phyloP scores from a whole-genome alignment of 2,888 invertebrate species.

The Polylopha cassiicola region DNA sequence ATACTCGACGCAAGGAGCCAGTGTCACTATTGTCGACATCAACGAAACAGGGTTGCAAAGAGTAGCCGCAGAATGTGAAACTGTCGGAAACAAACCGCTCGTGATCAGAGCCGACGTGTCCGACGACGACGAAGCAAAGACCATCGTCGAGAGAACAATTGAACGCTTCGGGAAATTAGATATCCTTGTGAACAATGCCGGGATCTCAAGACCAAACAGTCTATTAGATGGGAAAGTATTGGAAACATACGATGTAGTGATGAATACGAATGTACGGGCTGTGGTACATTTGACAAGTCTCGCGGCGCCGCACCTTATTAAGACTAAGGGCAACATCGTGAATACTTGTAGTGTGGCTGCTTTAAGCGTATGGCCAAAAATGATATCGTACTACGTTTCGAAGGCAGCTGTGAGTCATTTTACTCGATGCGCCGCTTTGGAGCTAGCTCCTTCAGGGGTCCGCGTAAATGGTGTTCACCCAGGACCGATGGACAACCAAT shows the following conservation, averaged over 20 bases:
- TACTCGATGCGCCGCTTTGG: slow-evolving; percentile 82
- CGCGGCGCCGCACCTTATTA: slow-evolving; percentile 36
- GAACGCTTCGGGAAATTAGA: slow-evolving; percentile 39
- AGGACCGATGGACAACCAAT: slow-evolving; percentile 36
- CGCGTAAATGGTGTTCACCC: slow-evolving; percentile 84
- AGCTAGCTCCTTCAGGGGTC: slow-evolving; percentile 73
- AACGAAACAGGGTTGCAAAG: too few species aligned
- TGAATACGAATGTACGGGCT: slow-evolving; percentile 38
- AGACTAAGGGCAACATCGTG: slow-evolving; percentile 43
- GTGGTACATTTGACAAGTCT: slow-evolving; percentile 34
- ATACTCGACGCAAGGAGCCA: too few species aligned
- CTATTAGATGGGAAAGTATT: slow-evolving; percentile 32
- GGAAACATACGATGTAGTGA: slow-evolving; percentile 34
- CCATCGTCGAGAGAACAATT: slow-evolving; percentile 34
- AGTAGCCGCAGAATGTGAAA: too few species aligned
- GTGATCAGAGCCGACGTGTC: slow-evolving; percentile 37
- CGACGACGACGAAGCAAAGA: slow-evolving; percentile 33
- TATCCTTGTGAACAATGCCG: slow-evolving; percentile 45
- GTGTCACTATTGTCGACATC: too few species aligned
- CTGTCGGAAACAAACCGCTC: slow-evolving; percentile 30
- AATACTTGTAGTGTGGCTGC: slow-evolving; percentile 43
- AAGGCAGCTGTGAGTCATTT: slow-evolving; percentile 87
- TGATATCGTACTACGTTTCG: slow-evolving; percentile 78
- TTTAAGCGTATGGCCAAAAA: slow-evolving; percentile 9
- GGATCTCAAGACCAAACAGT: slow-evolving; percentile 24